These are phyloP conservation scores for Dryas iulia DNA, from an alignment of 1,140 invertebrate species.

Conservation along the genomic window DNA sequence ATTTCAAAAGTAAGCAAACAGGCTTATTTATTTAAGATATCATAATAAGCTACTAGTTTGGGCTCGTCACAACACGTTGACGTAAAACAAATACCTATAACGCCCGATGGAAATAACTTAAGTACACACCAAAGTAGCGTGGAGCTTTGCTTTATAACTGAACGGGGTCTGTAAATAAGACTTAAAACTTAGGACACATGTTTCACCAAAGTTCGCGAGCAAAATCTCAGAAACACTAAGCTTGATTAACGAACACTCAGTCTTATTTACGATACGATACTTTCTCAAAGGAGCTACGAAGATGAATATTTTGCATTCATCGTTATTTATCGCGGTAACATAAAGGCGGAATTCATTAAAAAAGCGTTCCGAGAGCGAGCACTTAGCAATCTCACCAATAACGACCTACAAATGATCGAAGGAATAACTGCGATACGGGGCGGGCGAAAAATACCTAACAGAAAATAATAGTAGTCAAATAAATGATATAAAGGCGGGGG, in stretches of 20 bases:
- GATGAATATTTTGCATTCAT: slow-evolving; percentile 45
- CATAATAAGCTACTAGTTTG: not conserved
- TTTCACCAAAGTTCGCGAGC: slow-evolving; percentile 21
- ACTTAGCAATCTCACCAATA: slow-evolving; percentile 71
- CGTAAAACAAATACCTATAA: slow-evolving; percentile 1
- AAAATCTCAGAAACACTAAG: slow-evolving; percentile 26
- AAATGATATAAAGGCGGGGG: slow-evolving; percentile 67
- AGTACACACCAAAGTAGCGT: slow-evolving; percentile 15
- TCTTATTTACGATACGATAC: slow-evolving; percentile 19
- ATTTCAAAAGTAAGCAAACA: not conserved
- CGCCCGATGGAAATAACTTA: slow-evolving; percentile 11
- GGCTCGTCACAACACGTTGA: not conserved
- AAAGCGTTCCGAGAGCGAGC: slow-evolving; percentile 52
- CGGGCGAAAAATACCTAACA: slow-evolving; percentile 68
- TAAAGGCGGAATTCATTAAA: slow-evolving; percentile 74
- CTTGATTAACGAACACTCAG: slow-evolving; percentile 34
- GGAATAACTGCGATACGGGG: slow-evolving; percentile 54
- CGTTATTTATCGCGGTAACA: slow-evolving; percentile 64
- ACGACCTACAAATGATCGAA: slow-evolving; percentile 72
- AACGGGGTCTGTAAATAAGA: slow-evolving; percentile 20
- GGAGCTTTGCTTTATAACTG: slow-evolving; percentile 14
- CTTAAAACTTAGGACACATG: slow-evolving; percentile 24
- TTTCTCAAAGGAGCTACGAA: slow-evolving; percentile 8
- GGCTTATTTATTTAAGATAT: not conserved
- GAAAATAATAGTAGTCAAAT: slow-evolving; percentile 76